phyloP scores from a whole-genome alignment of 2,888 invertebrate species.

The Macrophya alboannulata region DNA sequence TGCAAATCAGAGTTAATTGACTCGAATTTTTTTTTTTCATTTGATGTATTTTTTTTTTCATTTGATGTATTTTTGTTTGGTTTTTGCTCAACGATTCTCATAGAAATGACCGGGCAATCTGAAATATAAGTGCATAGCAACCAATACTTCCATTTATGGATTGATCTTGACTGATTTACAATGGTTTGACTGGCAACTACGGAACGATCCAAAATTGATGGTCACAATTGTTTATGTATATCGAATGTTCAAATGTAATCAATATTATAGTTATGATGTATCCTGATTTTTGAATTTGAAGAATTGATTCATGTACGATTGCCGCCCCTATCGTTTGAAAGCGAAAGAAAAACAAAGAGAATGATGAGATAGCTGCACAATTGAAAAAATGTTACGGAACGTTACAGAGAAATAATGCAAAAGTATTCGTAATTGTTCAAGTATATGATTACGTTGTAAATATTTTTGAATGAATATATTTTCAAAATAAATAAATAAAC shows the following conservation, averaged over 20 bases:
- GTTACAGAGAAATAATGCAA: constrained; percentile 21
- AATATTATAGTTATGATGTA: neutral
- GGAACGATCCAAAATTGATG: neutral
- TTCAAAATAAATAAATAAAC: constrained; percentile 46
- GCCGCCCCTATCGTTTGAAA: neutral
- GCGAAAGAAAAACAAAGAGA: neutral
- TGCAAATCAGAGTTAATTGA: neutral
- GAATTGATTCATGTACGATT: neutral
- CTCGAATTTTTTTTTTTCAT: neutral
- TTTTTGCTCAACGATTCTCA: neutral
- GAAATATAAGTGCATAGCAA: neutral
- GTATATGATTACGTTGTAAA: constrained; percentile 46
- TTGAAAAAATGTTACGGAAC: neutral
- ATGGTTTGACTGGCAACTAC: neutral
- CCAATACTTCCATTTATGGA: constrained; percentile 2
- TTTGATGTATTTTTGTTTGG: too few relatives aligned
- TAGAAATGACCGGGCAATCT: constrained; percentile 13
- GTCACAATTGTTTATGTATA: neutral
- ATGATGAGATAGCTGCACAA: neutral
- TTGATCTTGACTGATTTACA: neutral
- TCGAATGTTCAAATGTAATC: neutral
- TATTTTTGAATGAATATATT: constrained; percentile 54
- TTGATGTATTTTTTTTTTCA: too few relatives aligned
- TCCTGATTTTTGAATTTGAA: neutral
- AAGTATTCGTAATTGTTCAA: constrained; percentile 21